Base-by-base conservation (phyloP, 2,797 vertebrate genomes). In the Acanthopagrus latus region DNA sequence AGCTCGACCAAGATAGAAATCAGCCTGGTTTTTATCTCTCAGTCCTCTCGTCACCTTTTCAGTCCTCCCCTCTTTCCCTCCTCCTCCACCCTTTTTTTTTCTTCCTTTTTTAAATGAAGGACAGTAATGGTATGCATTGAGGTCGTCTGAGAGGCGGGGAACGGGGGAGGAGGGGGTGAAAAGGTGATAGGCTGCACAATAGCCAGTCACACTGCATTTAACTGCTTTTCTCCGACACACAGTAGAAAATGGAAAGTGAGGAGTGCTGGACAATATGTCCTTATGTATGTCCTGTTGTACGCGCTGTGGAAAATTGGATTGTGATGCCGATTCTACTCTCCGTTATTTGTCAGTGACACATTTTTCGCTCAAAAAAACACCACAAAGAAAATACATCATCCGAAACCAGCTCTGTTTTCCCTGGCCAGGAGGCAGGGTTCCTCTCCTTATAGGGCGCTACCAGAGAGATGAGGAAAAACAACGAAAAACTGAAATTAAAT, bases 141-240 rank as follows among this genome's bases (percentile, higher is more conserved):
- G 82, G 46, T 33, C n/a, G 18, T 43, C 25, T 18, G 71, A 77
- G 76, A 81, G 74, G 50, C 63, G 70, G 71, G 69, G 72, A 81
- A 74, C 12, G 75, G 64, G 56, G 69, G 60, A 59, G 52, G 70
- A 50, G 38, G 60, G 74, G 76, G 72, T 76, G 69, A 81, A 84
- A 80, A 86, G 88, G 84, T 86, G 85, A 81, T 8, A 20, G 73
- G 74, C 71, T 81, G 74, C 86, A 92, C 88, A 91, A 92, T 85
- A 57, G 85, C 68, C 81, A 80, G 85, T 84, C 85, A 85, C 84
- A 72, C 79, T 46, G 48, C 76, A 91, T 94, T 75, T 13, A 88
- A 89, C 90, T 54, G 63, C 68, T 74, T 91, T 87, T 75, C 71
- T 74, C 63, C 18, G 0, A 68, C 62, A 69, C 64, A 60, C 46